Evolutionary conservation across 2,888 invertebrate species (phyloP).

Genomic region (Ametastegia equiseti): DNA sequence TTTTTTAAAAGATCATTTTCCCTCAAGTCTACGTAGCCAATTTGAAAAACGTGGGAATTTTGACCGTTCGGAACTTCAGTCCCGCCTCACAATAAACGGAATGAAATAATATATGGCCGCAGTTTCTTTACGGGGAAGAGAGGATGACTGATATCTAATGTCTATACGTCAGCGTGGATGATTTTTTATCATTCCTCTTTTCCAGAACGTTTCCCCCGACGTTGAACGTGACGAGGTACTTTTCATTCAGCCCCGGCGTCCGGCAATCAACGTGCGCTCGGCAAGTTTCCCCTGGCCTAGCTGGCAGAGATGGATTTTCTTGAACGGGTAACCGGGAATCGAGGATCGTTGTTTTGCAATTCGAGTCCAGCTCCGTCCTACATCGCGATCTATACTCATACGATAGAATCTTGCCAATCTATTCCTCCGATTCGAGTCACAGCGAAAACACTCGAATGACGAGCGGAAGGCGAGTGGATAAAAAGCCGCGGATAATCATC

Average conservation of each 20-base stretch:
- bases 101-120: background rate
- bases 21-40: too few species aligned
- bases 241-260: conserved; percentile 12
- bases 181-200: background rate
- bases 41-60: too few species aligned
- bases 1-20: too few species aligned
- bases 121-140: background rate
- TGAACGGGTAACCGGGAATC: background rate
- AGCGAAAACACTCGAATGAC: background rate
- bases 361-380: background rate
- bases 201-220: background rate
- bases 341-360: background rate
- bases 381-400: conserved; percentile 15
- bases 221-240: background rate
- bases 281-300: background rate
- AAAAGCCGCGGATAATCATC: background rate
- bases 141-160: background rate
- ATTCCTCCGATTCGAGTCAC: background rate
- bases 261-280: background rate
- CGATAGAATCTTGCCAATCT: background rate
- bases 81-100: too few species aligned
- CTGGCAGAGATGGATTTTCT: background rate
- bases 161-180: background rate
- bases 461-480: background rate
- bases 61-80: too few species aligned